Base-by-base conservation (phyloP, 2,113 vertebrate genomes). In the Boleophthalmus pectinirostris region DNA sequence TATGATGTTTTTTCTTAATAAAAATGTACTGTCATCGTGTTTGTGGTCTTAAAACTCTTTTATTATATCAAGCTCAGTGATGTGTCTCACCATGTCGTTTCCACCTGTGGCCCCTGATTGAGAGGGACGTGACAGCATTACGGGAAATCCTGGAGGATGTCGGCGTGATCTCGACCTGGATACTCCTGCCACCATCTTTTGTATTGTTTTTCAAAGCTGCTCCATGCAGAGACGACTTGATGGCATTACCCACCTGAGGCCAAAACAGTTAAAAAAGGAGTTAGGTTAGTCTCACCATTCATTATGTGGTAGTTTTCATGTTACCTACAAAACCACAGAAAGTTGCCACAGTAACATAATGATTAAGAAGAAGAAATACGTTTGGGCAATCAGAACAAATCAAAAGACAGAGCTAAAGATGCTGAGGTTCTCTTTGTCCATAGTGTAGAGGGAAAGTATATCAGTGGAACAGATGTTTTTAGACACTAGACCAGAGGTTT, bases 111-210 rank as follows among this genome's bases (percentile, higher is more conserved):
- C 98, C 97, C 78, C 98, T 92, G 87, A 99, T 99, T 63, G 98
- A 99, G 86, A 98, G 95, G 79, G 97, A 99, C 53, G 98, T 99
- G 78, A 99, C 98, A 70, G 97, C 98, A 78, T 99, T 99, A 80
- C 98, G 94, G 82, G 97, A 99, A 93, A 99, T 98, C 88, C 97
- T 94, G 60, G 97, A 97, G 72, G 97, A 93, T 60, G 97, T 97
- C 82, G 97, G 98, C 20, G 98, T 99, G 90, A 99, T 96, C 92
- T 99, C 98, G 90, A 99, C 97, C 89, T 98, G 96, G 93, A 99
- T 99, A 77, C 95, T 96, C 61, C 93, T 95, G 23, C 94, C 93
- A 5, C 97, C 96, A 88, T 98, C 95, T 89, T 97, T 98, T 87
- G 95, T 96, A 88, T 90, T 97, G 89, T 95, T 95, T 90, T 97